A percentile compares a stretch with the other conserved stretches of the same genome.
Evolutionary conservation across 2,888 invertebrate species (phyloP).

Genomic region (Sinodicranocentrus sp.): DNA sequence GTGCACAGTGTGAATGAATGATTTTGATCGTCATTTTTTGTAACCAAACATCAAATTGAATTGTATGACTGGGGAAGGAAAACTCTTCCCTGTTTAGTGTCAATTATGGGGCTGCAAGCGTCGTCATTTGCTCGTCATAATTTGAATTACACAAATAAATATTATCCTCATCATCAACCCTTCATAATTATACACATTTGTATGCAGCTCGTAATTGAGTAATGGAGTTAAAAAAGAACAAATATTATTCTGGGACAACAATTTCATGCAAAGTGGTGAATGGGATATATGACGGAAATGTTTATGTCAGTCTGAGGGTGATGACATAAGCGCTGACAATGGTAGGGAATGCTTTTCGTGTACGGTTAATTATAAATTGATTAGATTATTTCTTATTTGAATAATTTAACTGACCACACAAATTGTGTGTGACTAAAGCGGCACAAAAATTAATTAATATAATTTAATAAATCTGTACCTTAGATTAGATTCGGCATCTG

Average conservation of each 20-base stretch:
- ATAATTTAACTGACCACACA: too few species aligned
- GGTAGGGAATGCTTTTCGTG: background rate
- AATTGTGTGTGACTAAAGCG: too few species aligned
- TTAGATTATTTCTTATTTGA: too few species aligned
- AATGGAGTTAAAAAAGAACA: too few species aligned
- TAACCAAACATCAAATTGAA: conserved; percentile 23
- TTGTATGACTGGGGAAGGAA: conserved; percentile 4
- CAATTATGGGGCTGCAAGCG: conserved; percentile 19
- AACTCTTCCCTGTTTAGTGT: conserved; percentile 28
- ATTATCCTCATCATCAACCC: background rate
- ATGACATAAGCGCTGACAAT: conserved; percentile 17
- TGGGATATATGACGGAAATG: background rate
- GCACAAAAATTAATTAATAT: too few species aligned
- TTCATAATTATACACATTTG: background rate
- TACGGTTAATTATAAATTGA: too few species aligned
- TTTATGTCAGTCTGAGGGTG: background rate
- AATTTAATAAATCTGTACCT: too few species aligned
- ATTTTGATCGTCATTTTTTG: conserved; percentile 4
- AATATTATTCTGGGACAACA: too few species aligned
- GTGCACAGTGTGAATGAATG: conserved; percentile 12
- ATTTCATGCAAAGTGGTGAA: background rate
- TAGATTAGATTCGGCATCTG: too few species aligned
- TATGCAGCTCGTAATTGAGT: too few species aligned
- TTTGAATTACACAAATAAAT: background rate
- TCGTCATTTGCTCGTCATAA: conserved; percentile 15